Evolutionary conservation across 2,888 invertebrate genomes (phyloP), one percentile per base, ranked within the genome.

Genomic region (Xestoiulus laeticollis): DNA sequence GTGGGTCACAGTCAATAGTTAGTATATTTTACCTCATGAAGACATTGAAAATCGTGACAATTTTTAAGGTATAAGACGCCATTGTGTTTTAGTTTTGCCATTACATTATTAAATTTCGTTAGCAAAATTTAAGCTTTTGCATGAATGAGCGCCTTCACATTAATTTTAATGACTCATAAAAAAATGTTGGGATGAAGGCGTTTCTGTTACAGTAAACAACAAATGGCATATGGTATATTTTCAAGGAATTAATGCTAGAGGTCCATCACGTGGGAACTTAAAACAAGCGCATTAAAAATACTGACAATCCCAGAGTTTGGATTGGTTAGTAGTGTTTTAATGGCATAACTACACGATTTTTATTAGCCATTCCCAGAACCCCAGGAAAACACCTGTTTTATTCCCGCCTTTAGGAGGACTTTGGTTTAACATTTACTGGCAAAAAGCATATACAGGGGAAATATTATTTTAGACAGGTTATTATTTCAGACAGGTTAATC

Each of bases 281-380:
- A 30, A 48, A 19, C 59, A 22, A 22, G 8, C 8, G n/a, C 78
- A 78, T 78, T 32, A 78, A 78, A n/a, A 30, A 78, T 30, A 78
- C 78, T 78, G 26, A 78, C 0, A 78, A 78, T 78, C 78, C 78
- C 14, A 78, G 78, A 32, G 78, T 14, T 78, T 14, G 78, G 78
- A 78, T 78, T 78, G 78, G 78, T 16, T 78, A 78, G 16, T 30
- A 78, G 78, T 22, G 14, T 78, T 78, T 78, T 78, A 78, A 78
- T 78, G 30, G 30, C 78, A 78, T 26, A 14, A 14, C 30, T 68
- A 68, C 30, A 30, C 26, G 78, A 32, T 78, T 78, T n/a, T 78
- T 78, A 78, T 78, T 14, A 14, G 30, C 78, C 78, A 78, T 78
- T 78, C 78, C 30, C 78, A 26, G 2, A 78, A 78, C 59, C 2